Conservation (phyloP, 2,888 invertebrate species). For the Protodeltote pygarga region DNA sequence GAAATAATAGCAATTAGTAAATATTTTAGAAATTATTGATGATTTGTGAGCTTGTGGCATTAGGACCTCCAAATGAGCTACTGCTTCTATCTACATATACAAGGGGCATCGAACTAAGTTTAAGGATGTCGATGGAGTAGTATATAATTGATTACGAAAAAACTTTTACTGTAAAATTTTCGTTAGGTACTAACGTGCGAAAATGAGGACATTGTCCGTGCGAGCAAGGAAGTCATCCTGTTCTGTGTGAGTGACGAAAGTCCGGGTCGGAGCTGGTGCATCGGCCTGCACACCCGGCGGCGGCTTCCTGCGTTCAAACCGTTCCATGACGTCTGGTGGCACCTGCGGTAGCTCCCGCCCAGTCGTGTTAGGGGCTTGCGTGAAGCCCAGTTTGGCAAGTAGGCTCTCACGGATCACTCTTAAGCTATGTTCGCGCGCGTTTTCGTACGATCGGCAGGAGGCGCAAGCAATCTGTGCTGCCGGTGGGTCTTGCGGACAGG, state of each 20-base stretch:
- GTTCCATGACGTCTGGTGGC: conserved; percentile 85
- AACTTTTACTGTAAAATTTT: conserved; percentile 32
- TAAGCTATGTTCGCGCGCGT: conserved; percentile 87
- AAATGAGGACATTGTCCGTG: conserved; percentile 89
- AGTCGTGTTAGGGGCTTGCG: conserved; percentile 89
- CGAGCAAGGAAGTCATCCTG: conserved; percentile 89
- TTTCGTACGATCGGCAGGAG: conserved; percentile 86
- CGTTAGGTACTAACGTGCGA: conserved; percentile 88
- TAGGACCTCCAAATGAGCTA: conserved; percentile 33
- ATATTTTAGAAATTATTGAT: conserved; percentile 4
- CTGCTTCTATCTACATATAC: conserved; percentile 50
- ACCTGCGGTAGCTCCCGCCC: conserved; percentile 86
- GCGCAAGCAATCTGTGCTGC: conserved; percentile 77
- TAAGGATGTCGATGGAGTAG: conserved; percentile 44
- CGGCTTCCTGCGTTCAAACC: conserved; percentile 82
- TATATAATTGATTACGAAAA: conserved; percentile 36
- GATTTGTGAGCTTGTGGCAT: background rate
- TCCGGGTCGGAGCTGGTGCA: conserved; percentile 82
- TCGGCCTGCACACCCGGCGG: conserved; percentile 88
- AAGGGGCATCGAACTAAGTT: conserved; percentile 71
- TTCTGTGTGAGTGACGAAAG: conserved; percentile 86
- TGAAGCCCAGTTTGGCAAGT: conserved; percentile 88
- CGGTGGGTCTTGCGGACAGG: conserved; percentile 74
- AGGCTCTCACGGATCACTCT: conserved; percentile 89
- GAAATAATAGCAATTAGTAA: too few species aligned